phyloP scores from a whole-genome alignment of 2,888 invertebrate species.

The Eupelmus urozonus region DNA sequence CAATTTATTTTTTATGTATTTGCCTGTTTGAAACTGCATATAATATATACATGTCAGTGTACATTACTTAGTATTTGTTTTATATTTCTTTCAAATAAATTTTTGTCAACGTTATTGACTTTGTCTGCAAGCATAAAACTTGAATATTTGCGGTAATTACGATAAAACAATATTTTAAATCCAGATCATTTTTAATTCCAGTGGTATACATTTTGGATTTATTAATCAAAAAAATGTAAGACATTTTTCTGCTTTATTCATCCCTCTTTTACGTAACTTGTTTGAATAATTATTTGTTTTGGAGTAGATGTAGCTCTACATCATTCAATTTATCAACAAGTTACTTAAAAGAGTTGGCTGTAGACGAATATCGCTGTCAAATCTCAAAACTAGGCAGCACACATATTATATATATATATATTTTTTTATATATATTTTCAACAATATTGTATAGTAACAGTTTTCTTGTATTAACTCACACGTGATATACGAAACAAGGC shows the following conservation, averaged over 20 bases:
- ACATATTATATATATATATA: slow-evolving; percentile 59
- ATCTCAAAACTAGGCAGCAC: slow-evolving; percentile 60
- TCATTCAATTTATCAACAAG: slow-evolving; percentile 50
- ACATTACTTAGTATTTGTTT: slow-evolving; percentile 20
- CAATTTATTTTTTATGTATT: slow-evolving; percentile 9
- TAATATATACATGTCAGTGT: slow-evolving; percentile 44
- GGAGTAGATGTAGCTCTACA: slow-evolving; percentile 25
- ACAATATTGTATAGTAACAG: slow-evolving; percentile 65
- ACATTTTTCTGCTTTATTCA: slow-evolving; percentile 56
- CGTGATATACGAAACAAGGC: slow-evolving; percentile 61
- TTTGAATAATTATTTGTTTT: slow-evolving; percentile 25
- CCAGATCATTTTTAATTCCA: slow-evolving; percentile 54
- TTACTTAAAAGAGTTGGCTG: slow-evolving; percentile 66
- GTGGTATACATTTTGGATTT: slow-evolving; percentile 62
- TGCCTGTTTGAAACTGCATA: slow-evolving; percentile 16
- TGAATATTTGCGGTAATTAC: slow-evolving; percentile 10
- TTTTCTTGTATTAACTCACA: slow-evolving; percentile 61
- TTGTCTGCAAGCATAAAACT: slow-evolving; percentile 40
- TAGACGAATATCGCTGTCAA: slow-evolving; percentile 59
- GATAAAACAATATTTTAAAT: slow-evolving; percentile 38
- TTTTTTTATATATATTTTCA: slow-evolving; percentile 64
- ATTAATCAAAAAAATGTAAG: slow-evolving; percentile 58
- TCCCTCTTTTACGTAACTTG: slow-evolving; percentile 63
- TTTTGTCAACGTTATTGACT: slow-evolving; percentile 35
- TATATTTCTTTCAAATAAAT: slow-evolving; percentile 38